Evolutionary conservation across 2,888 invertebrate species (phyloP).

Genomic region (Carcina quercana): DNA sequence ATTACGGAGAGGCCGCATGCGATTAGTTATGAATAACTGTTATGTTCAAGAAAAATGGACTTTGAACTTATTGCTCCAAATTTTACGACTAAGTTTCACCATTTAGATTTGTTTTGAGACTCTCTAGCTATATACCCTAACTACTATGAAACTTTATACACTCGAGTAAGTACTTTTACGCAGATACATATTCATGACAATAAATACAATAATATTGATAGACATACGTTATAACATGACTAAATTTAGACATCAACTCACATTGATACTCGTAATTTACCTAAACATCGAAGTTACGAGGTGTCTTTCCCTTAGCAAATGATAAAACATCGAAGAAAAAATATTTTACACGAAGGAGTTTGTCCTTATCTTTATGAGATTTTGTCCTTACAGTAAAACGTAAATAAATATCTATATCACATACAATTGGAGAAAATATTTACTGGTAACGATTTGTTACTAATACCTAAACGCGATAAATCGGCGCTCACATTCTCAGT

Average conservation of each 20-base stretch:
- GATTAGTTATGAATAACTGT: slow-evolving; percentile 32
- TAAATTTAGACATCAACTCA: slow-evolving; percentile 55
- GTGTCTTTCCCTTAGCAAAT: slow-evolving; percentile 50
- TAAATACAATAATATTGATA: too few relatives aligned
- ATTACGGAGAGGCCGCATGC: slow-evolving; percentile 48
- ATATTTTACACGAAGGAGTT: slow-evolving; percentile 32
- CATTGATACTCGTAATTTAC: slow-evolving; percentile 35
- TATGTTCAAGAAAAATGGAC: too few relatives aligned
- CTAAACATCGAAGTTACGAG: slow-evolving; percentile 36
- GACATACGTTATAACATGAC: too few relatives aligned
- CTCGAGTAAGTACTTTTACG: too few relatives aligned
- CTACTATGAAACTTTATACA: too few relatives aligned
- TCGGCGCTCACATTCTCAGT: slow-evolving; percentile 30
- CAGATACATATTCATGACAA: too few relatives aligned
- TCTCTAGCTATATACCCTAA: too few relatives aligned
- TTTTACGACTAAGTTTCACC: too few relatives aligned
- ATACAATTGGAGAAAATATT: slow-evolving; percentile 56
- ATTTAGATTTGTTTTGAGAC: too few relatives aligned
- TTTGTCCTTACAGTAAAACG: slow-evolving; percentile 50
- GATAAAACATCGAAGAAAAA: slow-evolving; percentile 25
- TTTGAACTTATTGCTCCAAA: too few relatives aligned
- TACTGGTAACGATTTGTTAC: slow-evolving; percentile 36
- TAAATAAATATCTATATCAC: slow-evolving; percentile 64
- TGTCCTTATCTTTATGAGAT: slow-evolving; percentile 50
- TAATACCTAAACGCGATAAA: slow-evolving; percentile 21